Base-by-base conservation (phyloP, 2,797 vertebrate species). In the Sphenodon punctatus region DNA sequence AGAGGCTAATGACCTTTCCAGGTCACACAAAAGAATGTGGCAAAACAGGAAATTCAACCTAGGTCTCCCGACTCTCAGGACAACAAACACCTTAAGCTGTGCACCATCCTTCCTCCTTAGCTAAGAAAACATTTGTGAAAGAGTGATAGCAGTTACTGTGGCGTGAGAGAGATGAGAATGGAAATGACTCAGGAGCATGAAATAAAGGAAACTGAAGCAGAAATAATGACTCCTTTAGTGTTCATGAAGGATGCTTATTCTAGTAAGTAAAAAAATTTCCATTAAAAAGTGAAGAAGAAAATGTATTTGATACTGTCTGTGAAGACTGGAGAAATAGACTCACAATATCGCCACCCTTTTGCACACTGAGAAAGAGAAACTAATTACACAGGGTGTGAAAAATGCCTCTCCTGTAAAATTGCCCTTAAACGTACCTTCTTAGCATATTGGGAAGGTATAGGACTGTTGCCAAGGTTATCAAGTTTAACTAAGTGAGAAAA, bases 61-160 rank as follows among this genome's bases (percentile, higher is more conserved):
- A n/a, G n/a, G n/a, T n/a, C n/a, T n/a, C n/a, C n/a, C n/a, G n/a
- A n/a, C n/a, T n/a, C n/a, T n/a, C n/a, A n/a, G n/a, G n/a, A n/a
- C n/a, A n/a, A n/a, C n/a, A n/a, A n/a, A n/a, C n/a, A n/a, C n/a
- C n/a, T n/a, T n/a, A n/a, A n/a, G n/a, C n/a, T n/a, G n/a, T n/a
- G n/a, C n/a, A n/a, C n/a, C n/a, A n/a, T n/a, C n/a, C n/a, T n/a
- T n/a, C n/a, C n/a, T 15, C 55, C 78, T 82, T 90, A 87, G 73
- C 66, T 82, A 87, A 80, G 64, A 75, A 90, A 79, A 74, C 65
- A 36, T 64, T 81, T 86, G 78, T 74, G 36, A 89, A 78, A 30
- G 74, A 61, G 85, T 78, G 71, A 86, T 58, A 27, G 30, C n/a
- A 27, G 64, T 78, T 80, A 64, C 42, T 84, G 73, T 67, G 61